Base-by-base conservation (phyloP, 2,797 vertebrate species). In the Numenius phaeopus region DNA sequence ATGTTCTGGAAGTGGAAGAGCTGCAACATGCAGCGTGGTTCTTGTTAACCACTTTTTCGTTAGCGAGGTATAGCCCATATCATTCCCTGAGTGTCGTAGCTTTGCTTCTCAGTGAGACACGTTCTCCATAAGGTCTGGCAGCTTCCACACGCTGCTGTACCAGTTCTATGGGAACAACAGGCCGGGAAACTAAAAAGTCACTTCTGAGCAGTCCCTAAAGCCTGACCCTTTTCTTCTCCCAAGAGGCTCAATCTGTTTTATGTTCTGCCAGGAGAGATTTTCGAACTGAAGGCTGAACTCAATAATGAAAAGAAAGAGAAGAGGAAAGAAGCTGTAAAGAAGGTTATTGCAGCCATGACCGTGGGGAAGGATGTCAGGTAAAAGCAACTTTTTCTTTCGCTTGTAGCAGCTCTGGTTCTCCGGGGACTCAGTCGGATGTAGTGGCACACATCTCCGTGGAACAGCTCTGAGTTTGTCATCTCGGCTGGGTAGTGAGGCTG, bases 221-320 rank as follows among this genome's bases (percentile, higher is more conserved):
- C 11, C 10, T 61, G 27, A 46, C 5, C 15, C 5, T 59, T 67
- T 87, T 77, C n/a, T 14, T 44, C 57, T 87, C 49, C 30, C 34
- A 19, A 67, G 34, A 82, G 62, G 1, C 77, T 95, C 32, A 83
- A 2, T 49, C 21, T 83, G 18, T 55, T 88, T 55, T 72, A 26
- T 95, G 39, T 89, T 94, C 57, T 98, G 76, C 21, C 94, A 99
- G 99, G 99, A 90, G 99, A 99, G 98, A 99, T 99, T 96, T 99
- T 99, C 98, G 99, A 99, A 92, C 98, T 99, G 97, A 99, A 99
- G 98, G 99, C 99, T 26, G 99, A 99, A 92, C 98, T 99, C 96
- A 99, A 99, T 98, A 99, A 99, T 99, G 99, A 99, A 96, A 99
- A 99, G 98, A 99, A 99, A 94, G 99, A 99, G 98, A 99, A 99